Evolutionary conservation across 2,888 invertebrate genomes (phyloP).

Genomic region (Drosophila colorata): DNA sequence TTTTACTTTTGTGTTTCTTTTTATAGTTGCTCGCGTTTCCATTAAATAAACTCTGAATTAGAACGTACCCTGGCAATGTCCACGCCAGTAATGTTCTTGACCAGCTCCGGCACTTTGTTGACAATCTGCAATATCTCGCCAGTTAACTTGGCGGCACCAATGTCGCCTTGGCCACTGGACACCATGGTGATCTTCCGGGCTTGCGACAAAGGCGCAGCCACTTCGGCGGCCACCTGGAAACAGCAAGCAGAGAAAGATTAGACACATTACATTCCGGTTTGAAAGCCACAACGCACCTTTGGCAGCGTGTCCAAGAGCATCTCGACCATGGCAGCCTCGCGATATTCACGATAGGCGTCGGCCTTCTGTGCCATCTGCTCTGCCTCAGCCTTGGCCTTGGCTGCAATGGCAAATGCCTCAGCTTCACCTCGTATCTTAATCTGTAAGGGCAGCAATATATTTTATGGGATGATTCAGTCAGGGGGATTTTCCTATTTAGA

Average conservation of each 20-base stretch:
- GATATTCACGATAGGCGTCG: conserved; percentile 98
- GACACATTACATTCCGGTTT: background rate
- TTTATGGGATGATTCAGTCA: background rate
- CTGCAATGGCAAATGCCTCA: conserved; percentile 96
- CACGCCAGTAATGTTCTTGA: conserved; percentile 96
- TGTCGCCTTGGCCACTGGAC: conserved; percentile 94
- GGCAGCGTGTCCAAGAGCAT: conserved; percentile 98
- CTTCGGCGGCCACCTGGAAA: conserved; percentile 95
- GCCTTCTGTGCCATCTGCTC: conserved; percentile 99
- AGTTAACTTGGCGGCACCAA: conserved; percentile 97
- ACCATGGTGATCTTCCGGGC: conserved; percentile 99
- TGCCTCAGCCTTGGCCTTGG: conserved; percentile 97
- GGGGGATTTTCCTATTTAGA: background rate
- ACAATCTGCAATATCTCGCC: conserved; percentile 97
- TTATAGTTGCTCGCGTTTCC: background rate
- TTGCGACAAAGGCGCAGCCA: conserved; percentile 97
- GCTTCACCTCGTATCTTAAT: conserved; percentile 93
- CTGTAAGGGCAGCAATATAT: conserved; percentile 53
- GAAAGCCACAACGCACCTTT: conserved; percentile 88
- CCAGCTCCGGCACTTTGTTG: conserved; percentile 95
- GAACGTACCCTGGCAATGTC: conserved; percentile 93
- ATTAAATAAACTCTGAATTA: conserved; percentile 85
- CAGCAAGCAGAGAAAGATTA: background rate
- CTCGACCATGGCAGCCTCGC: conserved; percentile 97
- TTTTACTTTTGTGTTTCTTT: conserved; percentile 47